A percentile compares a stretch with the other conserved stretches of the same genome.
Conservation (phyloP, 2,113 vertebrate species). For the Boulengeromyrus knoepffleri region DNA sequence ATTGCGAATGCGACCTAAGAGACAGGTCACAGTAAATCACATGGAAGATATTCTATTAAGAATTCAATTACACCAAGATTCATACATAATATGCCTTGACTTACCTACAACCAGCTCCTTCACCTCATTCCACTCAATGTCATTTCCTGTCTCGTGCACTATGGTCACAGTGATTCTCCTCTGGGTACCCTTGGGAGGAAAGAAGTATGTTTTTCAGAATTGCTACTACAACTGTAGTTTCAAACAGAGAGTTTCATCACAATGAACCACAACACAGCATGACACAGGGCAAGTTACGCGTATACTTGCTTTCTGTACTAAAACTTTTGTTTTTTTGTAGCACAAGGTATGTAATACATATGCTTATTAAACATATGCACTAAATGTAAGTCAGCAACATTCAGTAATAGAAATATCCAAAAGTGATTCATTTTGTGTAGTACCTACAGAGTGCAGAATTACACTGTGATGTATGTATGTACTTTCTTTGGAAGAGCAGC, state of each 20-base stretch:
- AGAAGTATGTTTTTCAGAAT: not conserved
- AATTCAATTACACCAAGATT: not conserved
- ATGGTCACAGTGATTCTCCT: slow-evolving; percentile 89
- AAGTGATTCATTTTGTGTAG: not conserved
- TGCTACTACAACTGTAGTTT: not conserved
- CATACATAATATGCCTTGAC: slow-evolving; percentile 27
- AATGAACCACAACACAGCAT: not conserved
- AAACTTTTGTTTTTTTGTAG: not conserved
- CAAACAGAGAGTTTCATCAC: not conserved
- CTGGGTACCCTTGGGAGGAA: slow-evolving; percentile 79
- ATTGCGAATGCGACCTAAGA: slow-evolving; percentile 86
- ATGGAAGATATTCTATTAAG: not conserved
- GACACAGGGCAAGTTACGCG: not conserved
- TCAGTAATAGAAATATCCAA: not conserved
- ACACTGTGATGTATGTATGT: not conserved
- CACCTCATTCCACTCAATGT: slow-evolving; percentile 93
- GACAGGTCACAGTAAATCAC: slow-evolving; percentile 8
- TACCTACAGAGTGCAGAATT: not conserved
- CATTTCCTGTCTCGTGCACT: slow-evolving; percentile 84
- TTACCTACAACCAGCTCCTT: slow-evolving; percentile 95
- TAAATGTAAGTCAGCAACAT: not conserved
- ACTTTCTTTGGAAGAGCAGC: not conserved
- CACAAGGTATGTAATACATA: not conserved
- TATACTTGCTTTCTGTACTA: not conserved
- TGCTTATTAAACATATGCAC: not conserved